Percentiles rank a stretch among this genome's conserved stretches.
Evolutionary conservation across 2,113 vertebrate genomes (phyloP).

Genomic region (Vidua chalybeata): DNA sequence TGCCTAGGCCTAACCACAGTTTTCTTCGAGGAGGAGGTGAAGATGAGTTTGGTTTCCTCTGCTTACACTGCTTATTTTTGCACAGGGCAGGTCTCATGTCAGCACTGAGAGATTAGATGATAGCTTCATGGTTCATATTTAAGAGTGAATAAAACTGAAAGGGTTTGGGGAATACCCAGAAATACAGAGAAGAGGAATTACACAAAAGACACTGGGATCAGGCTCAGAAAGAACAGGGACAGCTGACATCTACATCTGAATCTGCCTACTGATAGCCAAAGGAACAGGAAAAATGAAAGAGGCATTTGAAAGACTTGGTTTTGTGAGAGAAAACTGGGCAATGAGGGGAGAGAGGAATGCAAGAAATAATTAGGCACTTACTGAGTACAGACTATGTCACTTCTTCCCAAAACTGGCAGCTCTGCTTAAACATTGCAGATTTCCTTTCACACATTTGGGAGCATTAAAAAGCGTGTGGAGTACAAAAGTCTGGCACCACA

Average conservation of each 20-base stretch:
- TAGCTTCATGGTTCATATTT: not conserved
- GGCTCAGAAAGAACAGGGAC: not conserved
- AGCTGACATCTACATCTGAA: not conserved
- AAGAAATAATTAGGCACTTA: not conserved
- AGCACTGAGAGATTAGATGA: not conserved
- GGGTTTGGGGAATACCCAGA: not conserved
- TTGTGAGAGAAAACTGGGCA: slow-evolving; percentile 2
- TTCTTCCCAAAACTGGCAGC: not conserved
- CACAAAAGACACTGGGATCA: not conserved
- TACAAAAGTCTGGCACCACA: not conserved
- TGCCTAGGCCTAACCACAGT: not conserved
- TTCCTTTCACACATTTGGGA: not conserved
- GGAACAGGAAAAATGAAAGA: not conserved
- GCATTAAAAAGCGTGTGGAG: not conserved
- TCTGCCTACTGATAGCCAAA: not conserved
- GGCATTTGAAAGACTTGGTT: not conserved
- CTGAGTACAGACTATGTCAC: not conserved
- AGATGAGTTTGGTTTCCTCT: not conserved
- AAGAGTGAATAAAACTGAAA: not conserved
- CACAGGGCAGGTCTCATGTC: not conserved
- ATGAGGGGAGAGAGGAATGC: not conserved
- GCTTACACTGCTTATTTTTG: not conserved
- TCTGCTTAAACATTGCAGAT: not conserved
- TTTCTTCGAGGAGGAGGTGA: not conserved
- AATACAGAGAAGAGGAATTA: not conserved